These are phyloP conservation scores for Ammospiza caudacuta DNA, from an alignment of 2,113 vertebrate species.

Conservation along the genomic window DNA sequence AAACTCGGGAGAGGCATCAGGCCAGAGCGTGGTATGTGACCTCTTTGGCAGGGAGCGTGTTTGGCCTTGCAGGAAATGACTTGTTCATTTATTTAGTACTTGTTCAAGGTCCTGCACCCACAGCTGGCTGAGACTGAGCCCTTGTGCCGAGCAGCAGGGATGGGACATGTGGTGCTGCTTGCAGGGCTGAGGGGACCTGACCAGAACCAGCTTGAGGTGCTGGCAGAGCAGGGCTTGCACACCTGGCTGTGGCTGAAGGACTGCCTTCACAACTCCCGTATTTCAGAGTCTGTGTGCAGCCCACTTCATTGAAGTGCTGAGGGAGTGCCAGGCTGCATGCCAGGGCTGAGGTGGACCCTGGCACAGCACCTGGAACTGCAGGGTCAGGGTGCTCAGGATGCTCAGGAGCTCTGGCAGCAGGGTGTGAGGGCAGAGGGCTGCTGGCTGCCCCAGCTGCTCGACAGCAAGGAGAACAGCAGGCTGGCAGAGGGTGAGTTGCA, in stretches of 20 bases:
- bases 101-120: conserved; percentile 30
- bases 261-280: rapidly evolving
- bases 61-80: conserved; percentile 60
- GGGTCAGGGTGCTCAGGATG: background rate
- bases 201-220: rapidly evolving
- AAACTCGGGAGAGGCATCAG: conserved; percentile 55
- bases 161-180: rapidly evolving
- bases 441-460: background rate
- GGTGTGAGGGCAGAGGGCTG: rapidly evolving
- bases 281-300: background rate
- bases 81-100: conserved; percentile 43
- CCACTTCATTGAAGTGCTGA: rapidly evolving
- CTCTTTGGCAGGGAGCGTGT: conserved; percentile 61
- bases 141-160: background rate
- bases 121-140: background rate
- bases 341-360: background rate
- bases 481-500: background rate
- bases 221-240: background rate
- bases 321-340: rapidly evolving
- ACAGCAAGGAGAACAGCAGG: rapidly evolving
- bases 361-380: rapidly evolving
- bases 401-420: background rate
- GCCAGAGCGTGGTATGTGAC: conserved; percentile 58
- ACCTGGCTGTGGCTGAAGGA: background rate
- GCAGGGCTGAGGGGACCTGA: background rate